A percentile compares a stretch with the other conserved stretches of the same genome.
These are phyloP conservation scores for Machimus rusticus DNA, from an alignment of 2,888 invertebrate genomes.

Conservation along the genomic window DNA sequence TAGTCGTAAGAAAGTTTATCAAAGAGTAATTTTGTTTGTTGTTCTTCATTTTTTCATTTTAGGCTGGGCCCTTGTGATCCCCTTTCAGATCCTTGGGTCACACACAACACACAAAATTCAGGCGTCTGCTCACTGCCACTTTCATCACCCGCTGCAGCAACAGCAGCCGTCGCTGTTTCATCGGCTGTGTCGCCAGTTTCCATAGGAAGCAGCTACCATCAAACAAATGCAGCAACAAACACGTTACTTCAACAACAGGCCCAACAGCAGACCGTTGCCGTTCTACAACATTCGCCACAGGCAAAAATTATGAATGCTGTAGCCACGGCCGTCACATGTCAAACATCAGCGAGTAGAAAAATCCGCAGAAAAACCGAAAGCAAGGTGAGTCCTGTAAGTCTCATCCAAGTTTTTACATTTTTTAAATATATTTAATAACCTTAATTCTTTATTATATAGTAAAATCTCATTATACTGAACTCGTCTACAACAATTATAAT, in stretches of 20 bases:
- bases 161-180: constrained; percentile 60
- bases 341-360: constrained; percentile 69
- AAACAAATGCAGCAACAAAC: constrained; percentile 50
- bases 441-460: no score
- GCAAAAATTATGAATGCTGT: constrained; percentile 63
- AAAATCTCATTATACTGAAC: no score
- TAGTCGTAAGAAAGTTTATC: not conserved
- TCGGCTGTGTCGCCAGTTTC: constrained; percentile 49
- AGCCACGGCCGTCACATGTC: constrained; percentile 63
- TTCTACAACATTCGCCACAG: constrained; percentile 55
- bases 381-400: constrained; percentile 59
- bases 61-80: constrained; percentile 91
- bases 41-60: constrained; percentile 59
- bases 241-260: constrained; percentile 51
- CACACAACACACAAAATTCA: constrained; percentile 52
- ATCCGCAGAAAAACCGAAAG: constrained; percentile 75
- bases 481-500: no score
- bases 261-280: constrained; percentile 53
- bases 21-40: constrained; percentile 46
- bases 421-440: no score
- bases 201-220: constrained; percentile 51
- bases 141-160: constrained; percentile 61
- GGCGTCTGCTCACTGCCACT: constrained; percentile 65
- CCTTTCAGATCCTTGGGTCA: constrained; percentile 64
- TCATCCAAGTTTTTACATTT: not conserved